Base-by-base conservation (phyloP, 2,113 vertebrate species). In the Calonectris borealis region DNA sequence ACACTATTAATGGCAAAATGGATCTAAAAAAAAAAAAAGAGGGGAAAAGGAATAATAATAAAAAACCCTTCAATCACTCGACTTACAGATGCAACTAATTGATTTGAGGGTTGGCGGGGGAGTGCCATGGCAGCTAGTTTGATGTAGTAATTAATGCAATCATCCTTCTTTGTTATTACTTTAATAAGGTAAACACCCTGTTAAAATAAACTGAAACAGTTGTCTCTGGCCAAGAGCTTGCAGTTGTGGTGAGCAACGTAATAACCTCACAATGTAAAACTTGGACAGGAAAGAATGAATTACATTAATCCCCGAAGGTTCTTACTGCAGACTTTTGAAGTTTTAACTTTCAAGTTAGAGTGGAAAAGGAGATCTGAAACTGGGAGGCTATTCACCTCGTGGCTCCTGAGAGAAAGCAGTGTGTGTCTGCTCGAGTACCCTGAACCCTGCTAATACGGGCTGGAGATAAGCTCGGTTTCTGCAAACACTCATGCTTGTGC, bases 201-300 rank as follows among this genome's bases (percentile, higher is more conserved):
- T 92, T 96, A 96, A 96, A 97, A 94, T 96, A 96, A 97, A 97
- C 85, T 95, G 71, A 95, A 94, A 79, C 86, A 90, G 83, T 96
- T 93, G 83, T 80, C 95, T 94, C 90, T 86, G 79, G 96, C 95
- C 87, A 92, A 93, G 71, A 90, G 54, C 65, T 94, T 84, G 83
- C 83, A 94, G 66, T 94, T 94, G 77, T 89, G 95, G 91, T 73
- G 82, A 96, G 95, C 76, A 83, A 75, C 1, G 2, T 94, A 96
- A 94, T 58, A 75, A 95, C 68, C 81, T 38, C 87, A 86, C 85
- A 89, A 93, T 48, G 69, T 90, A 93, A 95, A 95, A 75, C 61
- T 90, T 92, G 87, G 92, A 86, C 76, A 97, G 81, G 86, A 96
- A 91, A 93, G 90, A 94, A 97, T 57, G 66, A 97, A 95, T 96